Conservation (phyloP, 2,888 invertebrate genomes). For the Gryllus longicercus region DNA sequence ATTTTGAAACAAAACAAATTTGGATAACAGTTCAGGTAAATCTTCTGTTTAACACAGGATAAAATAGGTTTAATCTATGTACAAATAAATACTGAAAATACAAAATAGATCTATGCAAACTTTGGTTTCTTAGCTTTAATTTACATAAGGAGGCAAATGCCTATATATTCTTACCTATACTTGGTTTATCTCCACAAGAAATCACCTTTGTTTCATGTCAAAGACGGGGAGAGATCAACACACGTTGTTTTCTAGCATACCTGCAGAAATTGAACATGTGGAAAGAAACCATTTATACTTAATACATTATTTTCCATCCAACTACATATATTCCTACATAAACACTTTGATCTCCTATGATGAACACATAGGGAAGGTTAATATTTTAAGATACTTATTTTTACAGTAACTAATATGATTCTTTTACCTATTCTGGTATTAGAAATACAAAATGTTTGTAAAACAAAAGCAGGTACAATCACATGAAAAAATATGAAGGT, state of each 20-base stretch:
- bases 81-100: slow-evolving; percentile 7
- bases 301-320: neutral
- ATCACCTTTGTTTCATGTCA: neutral
- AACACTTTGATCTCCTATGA: slow-evolving; percentile 17
- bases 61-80: neutral
- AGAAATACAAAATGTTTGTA: slow-evolving; percentile 1
- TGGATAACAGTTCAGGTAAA: slow-evolving; percentile 6
- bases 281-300: neutral
- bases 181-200: neutral
- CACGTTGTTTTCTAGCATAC: neutral
- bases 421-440: neutral
- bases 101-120: neutral
- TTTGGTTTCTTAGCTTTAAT: slow-evolving; percentile 3
- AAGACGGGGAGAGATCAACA: neutral
- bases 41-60: neutral
- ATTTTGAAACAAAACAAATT: neutral
- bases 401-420: slow-evolving; percentile 4
- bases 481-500: neutral
- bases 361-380: slow-evolving; percentile 17
- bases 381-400: neutral
- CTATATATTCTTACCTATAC: neutral
- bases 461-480: slow-evolving; percentile 10
- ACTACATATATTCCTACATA: neutral
- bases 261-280: neutral
- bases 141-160: neutral